phyloP scores from a whole-genome alignment of 1,140 invertebrate species.

The Zaprionus capensis region DNA sequence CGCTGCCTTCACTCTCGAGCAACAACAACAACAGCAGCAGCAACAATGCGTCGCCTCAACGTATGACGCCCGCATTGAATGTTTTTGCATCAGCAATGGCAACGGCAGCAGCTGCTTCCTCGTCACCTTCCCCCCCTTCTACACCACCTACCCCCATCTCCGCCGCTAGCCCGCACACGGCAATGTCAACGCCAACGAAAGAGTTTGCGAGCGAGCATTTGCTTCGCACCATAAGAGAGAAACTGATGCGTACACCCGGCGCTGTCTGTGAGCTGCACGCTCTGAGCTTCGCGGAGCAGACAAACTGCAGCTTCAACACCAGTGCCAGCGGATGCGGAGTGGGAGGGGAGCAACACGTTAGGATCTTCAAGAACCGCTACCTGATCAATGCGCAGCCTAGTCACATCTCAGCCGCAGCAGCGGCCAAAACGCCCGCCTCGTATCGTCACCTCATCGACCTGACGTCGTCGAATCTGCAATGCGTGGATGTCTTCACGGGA shows the following conservation, averaged over 20 bases:
- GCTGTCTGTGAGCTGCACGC: slow-evolving; percentile 63
- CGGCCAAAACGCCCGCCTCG: slow-evolving; percentile 77
- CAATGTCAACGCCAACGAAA: slow-evolving; percentile 73
- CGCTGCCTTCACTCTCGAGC: slow-evolving; percentile 31
- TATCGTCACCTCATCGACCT: slow-evolving; percentile 80
- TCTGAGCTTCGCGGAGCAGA: slow-evolving; percentile 64
- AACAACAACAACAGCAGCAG: slow-evolving; percentile 29
- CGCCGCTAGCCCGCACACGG: slow-evolving; percentile 15
- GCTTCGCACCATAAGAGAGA: slow-evolving; percentile 68
- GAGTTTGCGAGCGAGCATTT: slow-evolving; percentile 63
- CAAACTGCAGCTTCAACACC: slow-evolving; percentile 20
- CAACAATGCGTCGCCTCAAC: slow-evolving; percentile 14
- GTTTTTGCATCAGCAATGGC: slow-evolving; percentile 26
- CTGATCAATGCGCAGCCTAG: slow-evolving; percentile 74
- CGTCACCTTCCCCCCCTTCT: neutral
- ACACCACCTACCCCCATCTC: slow-evolving; percentile 27
- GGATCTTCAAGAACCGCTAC: slow-evolving; percentile 75
- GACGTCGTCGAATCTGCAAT: slow-evolving; percentile 72
- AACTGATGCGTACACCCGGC: slow-evolving; percentile 62
- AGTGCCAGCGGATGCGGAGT: slow-evolving; percentile 11
- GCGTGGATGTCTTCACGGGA: slow-evolving; percentile 71
- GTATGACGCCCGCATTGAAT: slow-evolving; percentile 33
- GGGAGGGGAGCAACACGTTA: slow-evolving; percentile 54
- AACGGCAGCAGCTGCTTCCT: slow-evolving; percentile 20
- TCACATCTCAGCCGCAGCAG: slow-evolving; percentile 68